Percentiles rank a stretch among this genome's conserved stretches.
Conservation (phyloP, 2,113 vertebrate genomes). For the Erinaceus europaeus region DNA sequence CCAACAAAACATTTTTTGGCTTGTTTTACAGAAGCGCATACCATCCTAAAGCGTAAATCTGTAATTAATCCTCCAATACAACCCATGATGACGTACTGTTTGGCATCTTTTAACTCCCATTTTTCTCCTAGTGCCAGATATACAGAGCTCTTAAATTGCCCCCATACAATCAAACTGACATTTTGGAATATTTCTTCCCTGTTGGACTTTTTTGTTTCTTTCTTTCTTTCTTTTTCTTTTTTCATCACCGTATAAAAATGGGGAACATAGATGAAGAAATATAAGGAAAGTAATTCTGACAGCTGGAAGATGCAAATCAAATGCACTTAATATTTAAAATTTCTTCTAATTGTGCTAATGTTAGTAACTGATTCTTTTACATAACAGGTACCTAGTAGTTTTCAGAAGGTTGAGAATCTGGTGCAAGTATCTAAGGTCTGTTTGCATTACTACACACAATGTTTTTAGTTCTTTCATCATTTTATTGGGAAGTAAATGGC, state of each 20-base stretch:
- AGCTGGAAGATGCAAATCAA: not conserved
- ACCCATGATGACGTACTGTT: constrained; percentile 8
- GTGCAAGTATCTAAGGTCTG: not conserved
- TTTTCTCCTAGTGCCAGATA: constrained; percentile 51
- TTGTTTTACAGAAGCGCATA: constrained; percentile 73
- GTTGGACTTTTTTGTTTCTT: too few relatives aligned
- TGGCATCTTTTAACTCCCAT: constrained; percentile 60
- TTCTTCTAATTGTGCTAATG: not conserved
- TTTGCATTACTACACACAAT: too few relatives aligned
- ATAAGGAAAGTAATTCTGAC: not conserved
- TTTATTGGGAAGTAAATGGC: too few relatives aligned
- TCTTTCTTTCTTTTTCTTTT: too few relatives aligned
- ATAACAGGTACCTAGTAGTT: not conserved
- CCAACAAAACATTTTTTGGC: constrained; percentile 66
- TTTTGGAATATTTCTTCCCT: constrained; percentile 39
- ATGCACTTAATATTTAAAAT: not conserved
- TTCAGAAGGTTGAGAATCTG: not conserved
- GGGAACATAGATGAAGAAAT: not conserved
- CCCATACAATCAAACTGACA: constrained; percentile 53
- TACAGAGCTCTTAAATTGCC: constrained; percentile 61
- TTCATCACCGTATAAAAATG: not conserved
- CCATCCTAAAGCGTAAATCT: constrained; percentile 67
- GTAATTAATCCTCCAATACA: constrained; percentile 73
- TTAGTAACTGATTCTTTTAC: not conserved
- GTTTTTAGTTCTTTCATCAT: too few relatives aligned